Evolutionary conservation across 2,797 vertebrate species (phyloP).

Genomic region (Pipistrellus nathusii): DNA sequence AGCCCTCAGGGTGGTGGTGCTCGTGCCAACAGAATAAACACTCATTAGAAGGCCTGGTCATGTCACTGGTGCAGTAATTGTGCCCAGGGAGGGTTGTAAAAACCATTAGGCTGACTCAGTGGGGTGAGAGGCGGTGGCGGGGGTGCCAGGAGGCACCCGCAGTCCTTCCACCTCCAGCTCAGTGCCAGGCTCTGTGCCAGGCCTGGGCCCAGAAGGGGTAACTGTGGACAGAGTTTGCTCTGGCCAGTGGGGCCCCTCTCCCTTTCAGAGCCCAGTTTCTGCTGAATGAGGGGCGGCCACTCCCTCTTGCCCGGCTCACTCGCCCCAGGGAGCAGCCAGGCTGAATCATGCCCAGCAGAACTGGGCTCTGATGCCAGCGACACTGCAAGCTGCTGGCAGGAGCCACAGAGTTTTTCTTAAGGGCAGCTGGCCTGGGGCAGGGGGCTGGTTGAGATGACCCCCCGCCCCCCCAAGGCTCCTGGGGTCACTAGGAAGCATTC

Average conservation of each 20-base stretch:
- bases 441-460: background rate
- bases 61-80: slow-evolving; percentile 78
- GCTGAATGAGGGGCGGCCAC: slow-evolving; percentile 60
- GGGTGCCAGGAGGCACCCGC: background rate
- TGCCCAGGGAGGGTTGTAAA: slow-evolving; percentile 80
- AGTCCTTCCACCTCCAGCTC: background rate
- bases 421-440: slow-evolving; percentile 29
- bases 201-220: background rate
- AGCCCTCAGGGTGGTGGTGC: slow-evolving; percentile 72
- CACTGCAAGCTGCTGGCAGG: slow-evolving; percentile 41
- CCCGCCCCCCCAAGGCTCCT: background rate
- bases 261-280: slow-evolving; percentile 61
- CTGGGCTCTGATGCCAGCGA: slow-evolving; percentile 43
- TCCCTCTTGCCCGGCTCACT: slow-evolving; percentile 69
- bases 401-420: slow-evolving; percentile 34
- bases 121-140: slow-evolving; percentile 75
- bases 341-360: slow-evolving; percentile 71
- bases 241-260: background rate
- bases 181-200: slow-evolving; percentile 35
- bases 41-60: slow-evolving; percentile 76
- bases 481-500: slow-evolving; percentile 16
- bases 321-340: slow-evolving; percentile 65
- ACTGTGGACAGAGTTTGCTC: background rate
- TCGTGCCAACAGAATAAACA: slow-evolving; percentile 84
- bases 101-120: slow-evolving; percentile 85